Evolutionary conservation across 2,888 invertebrate species (phyloP).

Genomic region (Mesochorus sp.): DNA sequence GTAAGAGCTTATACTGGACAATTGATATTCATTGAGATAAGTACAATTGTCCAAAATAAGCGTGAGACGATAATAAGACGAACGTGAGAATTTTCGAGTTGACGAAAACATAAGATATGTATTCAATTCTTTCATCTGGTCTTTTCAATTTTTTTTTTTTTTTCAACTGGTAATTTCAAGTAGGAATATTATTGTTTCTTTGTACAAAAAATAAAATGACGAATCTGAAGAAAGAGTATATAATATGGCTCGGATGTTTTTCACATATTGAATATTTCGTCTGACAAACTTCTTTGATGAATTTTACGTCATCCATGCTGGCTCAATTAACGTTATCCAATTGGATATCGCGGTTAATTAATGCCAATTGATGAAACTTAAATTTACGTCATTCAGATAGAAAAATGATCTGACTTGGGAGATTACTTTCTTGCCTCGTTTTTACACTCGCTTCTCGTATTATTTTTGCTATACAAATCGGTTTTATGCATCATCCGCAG

Average conservation of each 20-base stretch:
- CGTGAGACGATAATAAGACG: conserved; percentile 19
- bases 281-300: too few species aligned
- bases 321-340: neutral
- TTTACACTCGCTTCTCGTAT: neutral
- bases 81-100: conserved; percentile 9
- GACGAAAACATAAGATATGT: conserved; percentile 1
- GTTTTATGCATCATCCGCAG: conserved; percentile 3
- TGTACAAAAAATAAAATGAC: neutral
- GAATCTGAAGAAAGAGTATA: too few species aligned
- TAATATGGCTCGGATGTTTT: too few species aligned
- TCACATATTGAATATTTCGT: too few species aligned
- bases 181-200: neutral
- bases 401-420: neutral
- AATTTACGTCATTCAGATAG: conserved; percentile 1
- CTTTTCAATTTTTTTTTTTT: neutral
- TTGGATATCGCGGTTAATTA: neutral
- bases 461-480: neutral
- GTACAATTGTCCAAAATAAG: conserved; percentile 18
- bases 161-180: neutral
- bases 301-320: too few species aligned
- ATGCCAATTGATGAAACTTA: neutral
- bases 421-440: neutral
- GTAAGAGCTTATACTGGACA: neutral
- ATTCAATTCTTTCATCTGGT: neutral
- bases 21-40: conserved; percentile 32